Evolutionary conservation across 1,140 invertebrate species (phyloP), one percentile per base, ranked within the genome.

Genomic region (Agrilus planipennis): DNA sequence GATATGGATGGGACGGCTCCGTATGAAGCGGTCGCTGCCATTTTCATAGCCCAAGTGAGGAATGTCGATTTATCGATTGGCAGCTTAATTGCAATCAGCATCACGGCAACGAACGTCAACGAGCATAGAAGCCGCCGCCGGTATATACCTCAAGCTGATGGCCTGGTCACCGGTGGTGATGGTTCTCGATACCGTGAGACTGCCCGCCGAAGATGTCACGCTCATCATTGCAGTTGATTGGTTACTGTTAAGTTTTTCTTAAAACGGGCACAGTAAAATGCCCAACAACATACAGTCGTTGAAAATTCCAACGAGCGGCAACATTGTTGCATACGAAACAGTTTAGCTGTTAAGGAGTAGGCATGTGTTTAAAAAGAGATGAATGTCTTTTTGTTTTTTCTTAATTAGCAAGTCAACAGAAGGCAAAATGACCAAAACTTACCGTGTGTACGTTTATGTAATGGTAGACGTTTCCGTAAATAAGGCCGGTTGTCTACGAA

Each of bases 51-150:
- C 1, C 84, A 89, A 66, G 72, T 86, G 18, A 71, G 80, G 47
- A 64, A 73, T 27, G 61, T 78, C 4, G 41, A 61, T 21, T 65
- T 88, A 25, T 69, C 67, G 42, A 70, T 84, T 39, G 83, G 81
- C 1, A 71, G 79, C 46, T 70, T 58, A 20, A 46, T 61, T 15
- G 57, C 58, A 11, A 57, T 61, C 53, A 85, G 83, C 61, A 76
- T 89, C 29, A 86, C 84, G 3, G 79, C 85, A n/a, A 88, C 84
- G 7, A 75, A 84, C 28, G 87, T 87, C 2, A n/a, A n/a, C n/a
- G n/a, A 84, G 82, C 53, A 88, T 91, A 47, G 88, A 88, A 22
- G 85, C 87, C n/a, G 87, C 88, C 19, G 84, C n/a, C n/a, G n/a
- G n/a, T n/a, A 85, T 37, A 87, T 91, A 38, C 88, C 88, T 1